A percentile compares a stretch with the other conserved stretches of the same genome.
Conservation (phyloP, 2,113 vertebrate genomes). For the Rhinoderma darwinii region DNA sequence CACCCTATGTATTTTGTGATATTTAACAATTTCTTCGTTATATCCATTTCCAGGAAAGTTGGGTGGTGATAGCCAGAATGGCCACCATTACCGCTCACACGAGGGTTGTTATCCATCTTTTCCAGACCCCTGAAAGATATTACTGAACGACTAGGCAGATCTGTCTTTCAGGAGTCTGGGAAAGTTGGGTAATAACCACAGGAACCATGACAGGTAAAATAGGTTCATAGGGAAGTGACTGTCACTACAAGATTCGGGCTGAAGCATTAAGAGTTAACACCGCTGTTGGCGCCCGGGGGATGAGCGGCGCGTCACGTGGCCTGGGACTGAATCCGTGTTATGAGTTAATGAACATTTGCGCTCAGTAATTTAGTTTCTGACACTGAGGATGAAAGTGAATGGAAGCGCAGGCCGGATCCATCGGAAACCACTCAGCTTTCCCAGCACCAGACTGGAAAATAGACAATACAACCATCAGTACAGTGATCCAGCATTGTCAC, state of each 20-base stretch:
- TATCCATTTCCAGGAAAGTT: no score
- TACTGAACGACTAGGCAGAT: no score
- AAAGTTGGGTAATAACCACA: background rate
- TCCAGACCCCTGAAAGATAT: no score
- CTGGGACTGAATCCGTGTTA: background rate
- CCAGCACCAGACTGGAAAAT: no score
- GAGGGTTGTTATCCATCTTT: no score
- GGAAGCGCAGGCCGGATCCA: background rate
- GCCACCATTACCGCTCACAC: no score
- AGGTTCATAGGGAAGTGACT: background rate
- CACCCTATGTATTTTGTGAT: no score
- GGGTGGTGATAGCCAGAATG: no score
- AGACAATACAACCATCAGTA: no score
- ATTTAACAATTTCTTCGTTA: no score
- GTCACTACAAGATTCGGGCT: no score
- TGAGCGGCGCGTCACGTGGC: background rate
- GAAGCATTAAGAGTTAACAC: background rate
- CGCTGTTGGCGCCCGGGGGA: background rate
- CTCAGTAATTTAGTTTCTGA: background rate
- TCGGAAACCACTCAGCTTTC: background rate
- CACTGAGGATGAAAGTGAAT: background rate
- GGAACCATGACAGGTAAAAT: background rate
- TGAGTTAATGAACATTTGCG: background rate
- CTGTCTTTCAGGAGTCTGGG: background rate
- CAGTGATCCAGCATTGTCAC: background rate